Conservation (phyloP, 2,888 invertebrate genomes). For the Volucella inflata region DNA sequence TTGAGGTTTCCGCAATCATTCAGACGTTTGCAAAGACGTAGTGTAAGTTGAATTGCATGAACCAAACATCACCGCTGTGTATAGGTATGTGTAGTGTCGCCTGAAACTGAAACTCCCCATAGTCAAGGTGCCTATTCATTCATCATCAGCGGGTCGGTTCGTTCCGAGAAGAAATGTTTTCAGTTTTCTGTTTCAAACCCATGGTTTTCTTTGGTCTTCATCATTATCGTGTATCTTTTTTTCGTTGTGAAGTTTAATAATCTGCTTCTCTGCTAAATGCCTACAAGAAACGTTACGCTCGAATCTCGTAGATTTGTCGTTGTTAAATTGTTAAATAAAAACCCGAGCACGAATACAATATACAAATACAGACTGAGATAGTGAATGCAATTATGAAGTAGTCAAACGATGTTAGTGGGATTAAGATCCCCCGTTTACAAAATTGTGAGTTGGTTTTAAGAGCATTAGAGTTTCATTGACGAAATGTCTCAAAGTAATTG, state of each 20-base stretch:
- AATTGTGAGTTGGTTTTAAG: neutral
- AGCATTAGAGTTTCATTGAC: conserved; percentile 49
- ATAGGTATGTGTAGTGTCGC: conserved; percentile 45
- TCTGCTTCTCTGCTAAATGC: conserved; percentile 57
- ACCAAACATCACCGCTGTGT: conserved; percentile 3
- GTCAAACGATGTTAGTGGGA: conserved; percentile 1
- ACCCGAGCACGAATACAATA: conserved; percentile 23
- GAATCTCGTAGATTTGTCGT: conserved; percentile 39
- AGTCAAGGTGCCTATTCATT: conserved; percentile 6
- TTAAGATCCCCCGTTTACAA: conserved; percentile 24
- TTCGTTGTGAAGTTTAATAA: conserved; percentile 68
- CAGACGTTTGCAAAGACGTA: conserved; percentile 60
- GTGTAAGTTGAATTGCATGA: conserved; percentile 47
- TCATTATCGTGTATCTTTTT: conserved; percentile 28
- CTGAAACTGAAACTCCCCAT: conserved; percentile 56
- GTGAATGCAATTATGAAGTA: conserved; percentile 29
- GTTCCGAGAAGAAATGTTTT: conserved; percentile 44
- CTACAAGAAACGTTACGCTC: conserved; percentile 40
- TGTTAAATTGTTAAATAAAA: neutral
- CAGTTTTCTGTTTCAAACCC: conserved; percentile 43
- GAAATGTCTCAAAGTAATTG: conserved; percentile 47
- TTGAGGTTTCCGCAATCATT: conserved; percentile 73
- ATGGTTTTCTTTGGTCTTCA: conserved; percentile 26
- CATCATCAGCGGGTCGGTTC: neutral
- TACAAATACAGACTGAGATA: conserved; percentile 18